Evolutionary conservation across 2,797 vertebrate genomes (phyloP), one percentile per base, ranked within the genome.

Genomic region (Gymnoscopelus braueri): DNA sequence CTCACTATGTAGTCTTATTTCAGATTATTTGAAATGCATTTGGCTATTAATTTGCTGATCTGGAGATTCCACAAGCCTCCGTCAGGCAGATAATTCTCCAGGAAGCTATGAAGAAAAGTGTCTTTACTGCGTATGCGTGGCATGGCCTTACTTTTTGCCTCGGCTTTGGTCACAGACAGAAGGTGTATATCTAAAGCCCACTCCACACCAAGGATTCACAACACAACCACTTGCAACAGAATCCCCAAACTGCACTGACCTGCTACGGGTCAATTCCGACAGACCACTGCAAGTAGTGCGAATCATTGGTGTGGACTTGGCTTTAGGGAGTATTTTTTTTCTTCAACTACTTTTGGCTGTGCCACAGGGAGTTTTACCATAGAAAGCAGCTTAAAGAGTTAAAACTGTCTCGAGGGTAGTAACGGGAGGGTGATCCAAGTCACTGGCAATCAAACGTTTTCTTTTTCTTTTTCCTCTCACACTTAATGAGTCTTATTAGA

Each of bases 401-500:
- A 63, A 69, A 57, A 60, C 19, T 19, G 19, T 19, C 19, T 19
- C 1, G 19, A 19, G 19, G 19, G 19, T 39, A 39, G 35, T 5
- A 39, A 62, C 58, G 3, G 35, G 66, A 79, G 74, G 80, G 79
- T 49, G 68, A 82, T 51, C 69, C 51, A 71, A 79, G 79, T 78
- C 26, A 19, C 74, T 13, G 61, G 76, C 74, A 74, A 86, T 82
- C 79, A 74, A 78, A 88, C 58, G 3, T 4, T 11, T 53, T 47
- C 58, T 72, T 66, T 79, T 89, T 87, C 75, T 85, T 85, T 81
- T 84, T 83, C 67, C 81, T 81, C 81, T 79, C 50, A 23, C 67
- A 79, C 81, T 82, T 87, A 87, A 88, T 84, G 86, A 86, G 81
- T 88, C 77, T 92, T 90, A 93, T 92, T 91, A 91, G 91, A 94